Percentiles rank a stretch among this genome's conserved stretches.
Conservation (phyloP, 2,113 vertebrate species). For the Chaetops frenatus region DNA sequence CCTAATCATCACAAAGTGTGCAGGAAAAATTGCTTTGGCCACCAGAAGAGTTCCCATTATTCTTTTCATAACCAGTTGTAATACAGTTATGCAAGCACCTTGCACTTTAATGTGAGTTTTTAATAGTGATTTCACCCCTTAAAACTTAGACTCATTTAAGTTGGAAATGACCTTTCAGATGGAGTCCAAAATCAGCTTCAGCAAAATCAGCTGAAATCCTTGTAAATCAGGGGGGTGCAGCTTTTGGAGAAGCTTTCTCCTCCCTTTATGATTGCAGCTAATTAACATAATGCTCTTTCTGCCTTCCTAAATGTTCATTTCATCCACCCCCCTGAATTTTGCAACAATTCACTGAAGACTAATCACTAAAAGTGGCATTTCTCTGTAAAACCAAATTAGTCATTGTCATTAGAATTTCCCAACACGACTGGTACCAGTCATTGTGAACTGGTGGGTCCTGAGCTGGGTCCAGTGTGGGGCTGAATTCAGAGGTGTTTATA, state of each 20-base stretch:
- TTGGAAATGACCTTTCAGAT: not conserved
- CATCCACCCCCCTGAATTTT: not conserved
- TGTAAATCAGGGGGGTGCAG: not conserved
- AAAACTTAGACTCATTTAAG: not conserved
- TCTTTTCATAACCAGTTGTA: not conserved
- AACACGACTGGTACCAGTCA: not conserved
- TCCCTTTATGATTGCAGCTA: conserved; percentile 5
- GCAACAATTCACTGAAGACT: not conserved
- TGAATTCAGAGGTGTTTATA: not conserved
- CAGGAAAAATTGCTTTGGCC: not conserved
- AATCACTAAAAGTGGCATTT: not conserved
- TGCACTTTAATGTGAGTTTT: not conserved
- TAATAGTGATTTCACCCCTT: not conserved
- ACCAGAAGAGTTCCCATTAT: not conserved
- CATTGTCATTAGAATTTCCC: not conserved
- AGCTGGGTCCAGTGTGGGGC: not conserved
- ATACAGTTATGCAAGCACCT: not conserved
- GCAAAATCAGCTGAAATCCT: conserved; percentile 31
- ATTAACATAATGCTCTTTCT: conserved; percentile 29
- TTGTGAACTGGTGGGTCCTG: not conserved
- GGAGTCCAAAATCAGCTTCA: not conserved
- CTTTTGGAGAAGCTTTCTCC: not conserved
- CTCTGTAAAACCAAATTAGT: not conserved
- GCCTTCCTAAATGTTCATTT: not conserved
- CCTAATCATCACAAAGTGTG: not conserved